A percentile compares a stretch with the other conserved stretches of the same genome.
Evolutionary conservation across 2,113 vertebrate genomes (phyloP).

Genomic region (Galbula dea): DNA sequence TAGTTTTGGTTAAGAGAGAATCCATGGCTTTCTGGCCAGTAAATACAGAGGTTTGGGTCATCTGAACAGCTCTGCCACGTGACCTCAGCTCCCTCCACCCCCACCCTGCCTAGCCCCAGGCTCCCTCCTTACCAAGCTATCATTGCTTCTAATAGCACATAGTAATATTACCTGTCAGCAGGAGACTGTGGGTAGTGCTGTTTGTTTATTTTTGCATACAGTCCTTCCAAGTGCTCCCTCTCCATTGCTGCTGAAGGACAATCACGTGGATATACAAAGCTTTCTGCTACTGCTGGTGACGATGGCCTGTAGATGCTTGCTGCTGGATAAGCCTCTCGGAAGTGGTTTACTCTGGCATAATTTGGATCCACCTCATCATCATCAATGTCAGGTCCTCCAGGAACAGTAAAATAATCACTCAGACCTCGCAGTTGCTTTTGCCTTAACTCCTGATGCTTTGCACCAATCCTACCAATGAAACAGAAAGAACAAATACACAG

Average conservation of each 20-base stretch:
- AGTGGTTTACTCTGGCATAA: slow-evolving; percentile 92
- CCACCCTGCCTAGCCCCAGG: neutral
- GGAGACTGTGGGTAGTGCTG: slow-evolving; percentile 78
- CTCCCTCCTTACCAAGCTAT: neutral
- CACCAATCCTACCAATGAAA: slow-evolving; percentile 80
- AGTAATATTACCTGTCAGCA: slow-evolving; percentile 82
- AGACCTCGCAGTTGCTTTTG: slow-evolving; percentile 78
- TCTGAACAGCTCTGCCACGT: neutral
- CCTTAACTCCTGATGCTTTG: slow-evolving; percentile 86
- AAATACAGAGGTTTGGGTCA: neutral
- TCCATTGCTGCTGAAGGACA: slow-evolving; percentile 71
- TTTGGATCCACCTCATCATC: slow-evolving; percentile 94
- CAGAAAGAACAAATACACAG: neutral
- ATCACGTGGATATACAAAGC: slow-evolving; percentile 63
- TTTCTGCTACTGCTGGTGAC: slow-evolving; percentile 61
- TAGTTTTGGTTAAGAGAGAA: slow-evolving; percentile 2
- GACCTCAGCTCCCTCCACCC: too few species aligned
- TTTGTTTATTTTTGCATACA: slow-evolving; percentile 97
- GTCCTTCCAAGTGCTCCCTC: slow-evolving; percentile 84
- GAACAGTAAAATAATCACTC: slow-evolving; percentile 56
- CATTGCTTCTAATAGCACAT: neutral
- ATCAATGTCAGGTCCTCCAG: slow-evolving; percentile 80
- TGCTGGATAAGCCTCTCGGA: slow-evolving; percentile 75
- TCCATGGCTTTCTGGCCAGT: neutral
- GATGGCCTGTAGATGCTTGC: slow-evolving; percentile 72